phyloP scores from a whole-genome alignment of 2,113 vertebrate genomes.

The Aegypius monachus region DNA sequence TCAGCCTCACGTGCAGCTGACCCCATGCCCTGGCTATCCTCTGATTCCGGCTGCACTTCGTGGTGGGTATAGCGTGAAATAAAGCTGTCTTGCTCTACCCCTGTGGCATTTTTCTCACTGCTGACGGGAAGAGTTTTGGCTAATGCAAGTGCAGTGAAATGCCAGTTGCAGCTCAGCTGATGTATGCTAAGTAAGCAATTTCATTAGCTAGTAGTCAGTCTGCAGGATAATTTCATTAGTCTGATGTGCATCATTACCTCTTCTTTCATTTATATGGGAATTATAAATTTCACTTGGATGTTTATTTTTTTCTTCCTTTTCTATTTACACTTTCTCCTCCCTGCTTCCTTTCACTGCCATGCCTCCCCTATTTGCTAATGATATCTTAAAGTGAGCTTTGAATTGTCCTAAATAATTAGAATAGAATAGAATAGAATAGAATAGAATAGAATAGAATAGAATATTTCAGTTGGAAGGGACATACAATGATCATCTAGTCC shows the following conservation, averaged over 20 bases:
- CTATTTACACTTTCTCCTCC: neutral
- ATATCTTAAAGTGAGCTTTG: neutral
- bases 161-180: neutral
- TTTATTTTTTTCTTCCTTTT: neutral
- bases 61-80: neutral
- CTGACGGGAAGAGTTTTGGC: neutral
- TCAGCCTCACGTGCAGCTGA: accelerated
- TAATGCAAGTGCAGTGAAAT: neutral
- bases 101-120: neutral
- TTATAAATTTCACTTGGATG: neutral
- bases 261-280: neutral
- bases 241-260: neutral
- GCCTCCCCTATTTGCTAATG: neutral
- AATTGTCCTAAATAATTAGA: neutral
- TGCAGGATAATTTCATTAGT: constrained; percentile 22
- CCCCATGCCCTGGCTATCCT: accelerated
- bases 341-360: neutral
- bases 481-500: neutral
- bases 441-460: too few species aligned
- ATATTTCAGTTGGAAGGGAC: neutral
- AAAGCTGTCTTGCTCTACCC: neutral
- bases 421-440: too few species aligned
- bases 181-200: constrained; percentile 25
- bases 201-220: constrained; percentile 23
- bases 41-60: neutral